Conservation (phyloP, 2,113 vertebrate species). For the Cottus gobio region DNA sequence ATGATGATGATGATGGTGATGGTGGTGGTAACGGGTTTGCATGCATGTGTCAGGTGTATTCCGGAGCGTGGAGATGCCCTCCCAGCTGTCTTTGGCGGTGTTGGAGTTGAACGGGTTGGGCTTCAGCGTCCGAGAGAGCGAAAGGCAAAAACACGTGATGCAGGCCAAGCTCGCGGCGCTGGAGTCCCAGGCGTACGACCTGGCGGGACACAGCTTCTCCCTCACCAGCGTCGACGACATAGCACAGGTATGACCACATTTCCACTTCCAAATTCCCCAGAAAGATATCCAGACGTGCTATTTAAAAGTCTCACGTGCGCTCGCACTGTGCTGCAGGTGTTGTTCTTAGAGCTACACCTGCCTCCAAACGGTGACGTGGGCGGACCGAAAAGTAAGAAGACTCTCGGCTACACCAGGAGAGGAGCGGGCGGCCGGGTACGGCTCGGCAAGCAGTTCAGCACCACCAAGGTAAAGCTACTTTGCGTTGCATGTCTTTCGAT, state of each 20-base stretch:
- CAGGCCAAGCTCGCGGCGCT: slow-evolving; percentile 91
- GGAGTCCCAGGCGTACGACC: slow-evolving; percentile 89
- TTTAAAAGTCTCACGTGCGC: background rate
- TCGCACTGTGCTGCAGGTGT: slow-evolving; percentile 78
- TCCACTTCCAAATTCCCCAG: too few species aligned
- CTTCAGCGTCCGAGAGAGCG: slow-evolving; percentile 91
- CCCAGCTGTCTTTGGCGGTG: slow-evolving; percentile 92
- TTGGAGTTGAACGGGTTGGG: slow-evolving; percentile 96
- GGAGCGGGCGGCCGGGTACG: slow-evolving; percentile 71
- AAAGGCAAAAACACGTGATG: slow-evolving; percentile 94
- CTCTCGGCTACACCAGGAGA: slow-evolving; percentile 91
- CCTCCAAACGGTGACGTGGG: slow-evolving; percentile 90
- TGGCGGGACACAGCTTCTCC: slow-evolving; percentile 94
- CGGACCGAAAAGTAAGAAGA: slow-evolving; percentile 88
- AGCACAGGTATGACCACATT: slow-evolving; percentile 85
- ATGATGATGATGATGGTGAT: background rate
- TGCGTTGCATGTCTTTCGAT: background rate
- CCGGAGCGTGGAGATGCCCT: slow-evolving; percentile 92
- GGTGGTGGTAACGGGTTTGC: background rate
- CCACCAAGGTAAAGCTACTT: slow-evolving; percentile 88
- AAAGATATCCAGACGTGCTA: background rate
- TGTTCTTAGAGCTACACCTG: slow-evolving; percentile 94
- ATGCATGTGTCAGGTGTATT: slow-evolving; percentile 84
- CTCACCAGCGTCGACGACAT: slow-evolving; percentile 92
- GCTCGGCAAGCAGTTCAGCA: slow-evolving; percentile 91